phyloP scores from a whole-genome alignment of 2,113 vertebrate genomes.

The Heloderma charlesbogerti region DNA sequence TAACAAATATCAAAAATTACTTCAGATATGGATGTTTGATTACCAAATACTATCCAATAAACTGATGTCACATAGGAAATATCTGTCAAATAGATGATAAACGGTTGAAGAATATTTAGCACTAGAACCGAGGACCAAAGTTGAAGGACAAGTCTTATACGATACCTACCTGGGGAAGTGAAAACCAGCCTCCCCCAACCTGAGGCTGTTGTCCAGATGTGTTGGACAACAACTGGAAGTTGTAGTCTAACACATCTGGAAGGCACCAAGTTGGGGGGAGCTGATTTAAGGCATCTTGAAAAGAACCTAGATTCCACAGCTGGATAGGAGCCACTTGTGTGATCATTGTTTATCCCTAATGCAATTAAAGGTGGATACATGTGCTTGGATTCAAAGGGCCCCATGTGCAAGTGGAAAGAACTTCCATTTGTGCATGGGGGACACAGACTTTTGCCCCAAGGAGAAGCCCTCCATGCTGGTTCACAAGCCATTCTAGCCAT shows the following conservation, averaged over 20 bases:
- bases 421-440: background rate
- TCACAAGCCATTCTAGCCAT: background rate
- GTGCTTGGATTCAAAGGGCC: background rate
- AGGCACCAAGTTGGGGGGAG: too few relatives aligned
- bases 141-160: background rate
- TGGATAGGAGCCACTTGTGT: background rate
- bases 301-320: background rate
- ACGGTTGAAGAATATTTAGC: background rate
- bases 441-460: too few relatives aligned
- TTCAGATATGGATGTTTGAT: background rate
- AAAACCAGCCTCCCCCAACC: background rate
- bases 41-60: background rate
- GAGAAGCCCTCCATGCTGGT: too few relatives aligned
- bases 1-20: background rate
- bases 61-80: background rate
- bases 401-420: background rate
- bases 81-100: background rate
- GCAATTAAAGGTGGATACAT: background rate
- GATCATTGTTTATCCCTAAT: background rate
- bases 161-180: background rate
- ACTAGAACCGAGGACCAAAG: background rate
- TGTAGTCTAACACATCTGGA: too few relatives aligned
- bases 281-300: background rate
- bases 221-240: background rate
- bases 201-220: too few relatives aligned